Evolutionary conservation across 2,113 vertebrate species (phyloP).

Genomic region (Anoura caudifer): DNA sequence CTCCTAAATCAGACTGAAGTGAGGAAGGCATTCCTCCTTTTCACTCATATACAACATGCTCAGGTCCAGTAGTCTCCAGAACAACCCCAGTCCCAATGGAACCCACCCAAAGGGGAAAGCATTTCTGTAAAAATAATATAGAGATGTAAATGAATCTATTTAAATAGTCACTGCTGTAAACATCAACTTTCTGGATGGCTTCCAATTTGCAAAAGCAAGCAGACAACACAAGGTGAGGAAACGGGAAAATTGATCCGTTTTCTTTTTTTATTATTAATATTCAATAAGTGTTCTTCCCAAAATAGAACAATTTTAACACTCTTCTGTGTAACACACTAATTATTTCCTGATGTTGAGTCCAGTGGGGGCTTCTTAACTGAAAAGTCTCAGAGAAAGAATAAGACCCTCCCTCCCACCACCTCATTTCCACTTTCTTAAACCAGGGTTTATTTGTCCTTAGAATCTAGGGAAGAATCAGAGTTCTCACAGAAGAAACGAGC

Average conservation of each 20-base stretch:
- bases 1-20: neutral
- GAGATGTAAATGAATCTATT: conserved; percentile 27
- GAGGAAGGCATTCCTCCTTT: neutral
- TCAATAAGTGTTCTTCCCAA: conserved; percentile 49
- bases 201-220: conserved; percentile 47
- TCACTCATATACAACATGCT: neutral
- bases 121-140: conserved; percentile 15
- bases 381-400: neutral
- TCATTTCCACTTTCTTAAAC: neutral
- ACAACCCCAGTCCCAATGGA: neutral
- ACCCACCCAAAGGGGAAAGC: conserved; percentile 25
- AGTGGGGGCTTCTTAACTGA: conserved; percentile 35
- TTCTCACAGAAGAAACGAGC: neutral
- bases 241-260: conserved; percentile 30
- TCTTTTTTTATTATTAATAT: neutral
- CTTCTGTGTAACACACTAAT: conserved; percentile 55
- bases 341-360: conserved; percentile 39
- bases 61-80: neutral
- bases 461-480: neutral
- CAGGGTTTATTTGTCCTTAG: neutral
- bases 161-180: conserved; percentile 53
- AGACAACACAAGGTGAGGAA: conserved; percentile 1
- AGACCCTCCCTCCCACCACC: neutral
- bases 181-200: conserved; percentile 42
- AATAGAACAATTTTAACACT: conserved; percentile 13